phyloP scores from a whole-genome alignment of 1,140 invertebrate genomes.

The Delia radicum region DNA sequence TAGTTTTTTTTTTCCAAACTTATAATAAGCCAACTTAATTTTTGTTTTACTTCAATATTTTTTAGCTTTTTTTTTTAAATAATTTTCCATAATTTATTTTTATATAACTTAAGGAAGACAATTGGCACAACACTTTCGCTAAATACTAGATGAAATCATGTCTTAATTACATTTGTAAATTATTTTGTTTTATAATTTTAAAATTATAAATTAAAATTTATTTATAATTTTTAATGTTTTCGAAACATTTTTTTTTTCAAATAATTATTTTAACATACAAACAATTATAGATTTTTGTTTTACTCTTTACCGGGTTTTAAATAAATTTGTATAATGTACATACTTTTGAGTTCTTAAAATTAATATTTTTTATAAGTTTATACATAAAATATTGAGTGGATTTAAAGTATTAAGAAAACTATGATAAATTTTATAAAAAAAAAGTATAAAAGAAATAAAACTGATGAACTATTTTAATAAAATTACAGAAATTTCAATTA shows the following conservation, averaged over 20 bases:
- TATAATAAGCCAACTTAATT: too few relatives aligned
- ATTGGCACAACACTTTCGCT: constrained; percentile 25
- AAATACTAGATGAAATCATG: constrained; percentile 7
- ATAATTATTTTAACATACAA: too few relatives aligned
- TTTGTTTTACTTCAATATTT: too few relatives aligned
- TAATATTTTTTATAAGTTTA: neutral
- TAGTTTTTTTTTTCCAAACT: too few relatives aligned
- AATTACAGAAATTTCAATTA: too few relatives aligned
- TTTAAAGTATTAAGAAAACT: too few relatives aligned
- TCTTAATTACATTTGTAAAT: neutral
- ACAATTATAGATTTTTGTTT: neutral
- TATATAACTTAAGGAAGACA: constrained; percentile 25
- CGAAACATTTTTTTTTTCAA: too few relatives aligned
- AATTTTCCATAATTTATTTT: neutral
- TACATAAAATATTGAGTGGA: neutral
- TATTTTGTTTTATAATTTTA: too few relatives aligned
- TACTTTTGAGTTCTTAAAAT: neutral
- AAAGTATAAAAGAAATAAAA: too few relatives aligned
- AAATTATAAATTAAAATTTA: neutral
- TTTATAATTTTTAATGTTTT: too few relatives aligned
- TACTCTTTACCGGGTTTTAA: constrained; percentile 4
- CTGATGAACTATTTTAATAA: too few relatives aligned
- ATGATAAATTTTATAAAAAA: too few relatives aligned
- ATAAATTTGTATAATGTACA: neutral
- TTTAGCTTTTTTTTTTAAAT: neutral